These are phyloP conservation scores for Slavum lentiscoides DNA, from an alignment of 2,888 invertebrate genomes.

Conservation along the genomic window DNA sequence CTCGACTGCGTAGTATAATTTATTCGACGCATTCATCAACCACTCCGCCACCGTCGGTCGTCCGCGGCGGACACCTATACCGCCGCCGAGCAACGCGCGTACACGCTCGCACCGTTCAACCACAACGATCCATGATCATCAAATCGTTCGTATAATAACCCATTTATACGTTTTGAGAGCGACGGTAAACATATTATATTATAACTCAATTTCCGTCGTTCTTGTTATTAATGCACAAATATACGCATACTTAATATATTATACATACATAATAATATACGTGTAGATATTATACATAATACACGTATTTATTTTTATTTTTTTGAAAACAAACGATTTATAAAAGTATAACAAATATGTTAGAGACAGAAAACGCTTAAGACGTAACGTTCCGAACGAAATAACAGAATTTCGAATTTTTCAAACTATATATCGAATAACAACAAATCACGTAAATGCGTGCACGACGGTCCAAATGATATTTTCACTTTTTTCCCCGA, in stretches of 20 bases:
- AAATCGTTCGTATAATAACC: slow-evolving; percentile 17
- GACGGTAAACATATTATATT: neutral
- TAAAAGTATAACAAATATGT: neutral
- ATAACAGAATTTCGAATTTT: neutral
- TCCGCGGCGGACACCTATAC: too few species aligned
- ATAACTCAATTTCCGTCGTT: slow-evolving; percentile 4
- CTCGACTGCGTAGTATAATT: slow-evolving; percentile 21
- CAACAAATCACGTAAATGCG: too few species aligned
- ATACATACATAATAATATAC: too few species aligned
- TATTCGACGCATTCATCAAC: slow-evolving; percentile 46
- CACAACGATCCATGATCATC: slow-evolving; percentile 33
- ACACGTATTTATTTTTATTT: too few species aligned
- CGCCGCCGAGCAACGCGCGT: too few species aligned
- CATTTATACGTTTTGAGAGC: neutral
- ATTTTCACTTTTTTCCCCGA: too few species aligned
- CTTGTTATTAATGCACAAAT: neutral
- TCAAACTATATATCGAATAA: neutral
- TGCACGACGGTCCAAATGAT: too few species aligned
- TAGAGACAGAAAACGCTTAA: slow-evolving; percentile 17
- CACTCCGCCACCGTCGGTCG: neutral
- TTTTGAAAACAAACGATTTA: neutral
- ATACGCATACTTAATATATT: too few species aligned
- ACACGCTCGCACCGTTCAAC: neutral
- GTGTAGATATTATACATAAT: too few species aligned
- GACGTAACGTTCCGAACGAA: neutral